Base-by-base conservation (phyloP, 2,797 vertebrate species). In the Triplophysa yarkandensis region DNA sequence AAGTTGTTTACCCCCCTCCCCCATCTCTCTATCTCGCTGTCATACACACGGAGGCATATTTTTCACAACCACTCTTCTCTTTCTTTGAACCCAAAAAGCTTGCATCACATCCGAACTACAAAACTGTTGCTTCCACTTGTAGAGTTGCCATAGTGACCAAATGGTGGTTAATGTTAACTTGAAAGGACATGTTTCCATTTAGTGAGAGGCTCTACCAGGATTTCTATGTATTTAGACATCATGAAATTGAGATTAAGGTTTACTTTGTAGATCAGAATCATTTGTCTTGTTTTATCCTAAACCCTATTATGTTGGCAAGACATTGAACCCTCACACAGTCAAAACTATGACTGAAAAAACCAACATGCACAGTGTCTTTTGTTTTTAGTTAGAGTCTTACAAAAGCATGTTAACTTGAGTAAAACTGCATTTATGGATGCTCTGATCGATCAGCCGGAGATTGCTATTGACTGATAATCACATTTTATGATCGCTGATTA, bases 101-200 rank as follows among this genome's bases (percentile, higher is more conserved):
- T 71, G 43, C 34, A 64, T 55, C 8, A 43, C 58, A 67, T 74
- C 79, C 62, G 30, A 57, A 66, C 52, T 58, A 63, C 64, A 68
- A 76, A 69, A 61, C 43, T 39, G 36, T 68, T 76, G 34, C 28
- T 44, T 65, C 61, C 23, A 41, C 63, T 69, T 46, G 69, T 65
- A 74, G 44, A 68, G 80, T 79, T 79, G 60, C 60, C 74, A 74
- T 79, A 79, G 77, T 36, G 48, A 77, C 80, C 28, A 60, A 62
- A 74, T 60, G 77, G 39, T 11, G 39, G 67, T 60, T 81, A 71
- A 78, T 67, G 46, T 32, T 68, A 66, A 71, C 44, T 71, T 67
- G 54, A 68, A 75, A 75, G 60, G 43, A 61, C 16, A 6, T 34
- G 50, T 28, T 57, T 10, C n/a, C 39, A 34, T 74, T 74, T 67